Evolutionary conservation across 2,888 invertebrate species (phyloP).

Genomic region (Teleogryllus oceanicus): DNA sequence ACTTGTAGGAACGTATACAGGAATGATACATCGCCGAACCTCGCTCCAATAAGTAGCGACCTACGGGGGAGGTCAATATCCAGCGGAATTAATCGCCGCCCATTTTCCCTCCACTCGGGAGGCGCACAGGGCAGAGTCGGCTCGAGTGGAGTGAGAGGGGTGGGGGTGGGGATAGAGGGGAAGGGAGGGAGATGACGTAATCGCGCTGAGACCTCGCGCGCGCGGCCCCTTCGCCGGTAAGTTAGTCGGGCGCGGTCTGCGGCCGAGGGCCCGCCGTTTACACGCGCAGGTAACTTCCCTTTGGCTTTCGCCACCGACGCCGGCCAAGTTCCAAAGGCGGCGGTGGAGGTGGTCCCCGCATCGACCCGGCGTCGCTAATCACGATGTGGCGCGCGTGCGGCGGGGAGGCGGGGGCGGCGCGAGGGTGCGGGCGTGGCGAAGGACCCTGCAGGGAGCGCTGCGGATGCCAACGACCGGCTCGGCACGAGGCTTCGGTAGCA

Average conservation of each 20-base stretch:
- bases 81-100: slow-evolving; percentile 1
- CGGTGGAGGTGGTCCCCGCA: background rate
- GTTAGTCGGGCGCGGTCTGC: slow-evolving; percentile 9
- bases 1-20: background rate
- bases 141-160: background rate
- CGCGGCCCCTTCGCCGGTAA: slow-evolving; percentile 4
- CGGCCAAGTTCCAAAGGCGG: slow-evolving; percentile 8
- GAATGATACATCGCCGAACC: slow-evolving; percentile 1
- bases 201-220: background rate
- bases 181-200: background rate
- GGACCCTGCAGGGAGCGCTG: background rate
- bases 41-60: slow-evolving; percentile 4
- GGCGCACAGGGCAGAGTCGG: background rate
- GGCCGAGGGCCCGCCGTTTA: background rate
- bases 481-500: background rate
- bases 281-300: slow-evolving; percentile 18
- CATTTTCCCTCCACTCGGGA: background rate
- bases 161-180: no score
- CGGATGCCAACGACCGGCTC: background rate
- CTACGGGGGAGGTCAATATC: background rate
- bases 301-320: background rate
- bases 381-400: slow-evolving; percentile 18
- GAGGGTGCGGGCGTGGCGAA: background rate
- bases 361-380: background rate
- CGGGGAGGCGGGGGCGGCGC: background rate